A percentile compares a stretch with the other conserved stretches of the same genome.
These are phyloP conservation scores for Limnodromus scolopaceus DNA, from an alignment of 2,797 vertebrate genomes.

Conservation along the genomic window DNA sequence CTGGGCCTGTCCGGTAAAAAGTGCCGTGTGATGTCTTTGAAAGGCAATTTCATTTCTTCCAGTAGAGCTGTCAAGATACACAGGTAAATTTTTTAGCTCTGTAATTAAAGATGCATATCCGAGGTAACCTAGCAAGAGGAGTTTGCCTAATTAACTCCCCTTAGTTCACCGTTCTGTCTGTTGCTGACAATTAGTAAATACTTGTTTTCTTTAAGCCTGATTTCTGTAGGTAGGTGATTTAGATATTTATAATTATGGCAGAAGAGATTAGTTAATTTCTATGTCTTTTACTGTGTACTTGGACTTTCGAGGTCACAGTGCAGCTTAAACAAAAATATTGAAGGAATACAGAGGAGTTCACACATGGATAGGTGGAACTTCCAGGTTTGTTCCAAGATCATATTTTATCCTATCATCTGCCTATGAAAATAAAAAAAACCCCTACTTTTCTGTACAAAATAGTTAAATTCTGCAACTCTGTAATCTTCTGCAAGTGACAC, in stretches of 20 bases:
- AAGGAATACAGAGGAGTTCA: neutral
- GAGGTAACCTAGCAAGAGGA: neutral
- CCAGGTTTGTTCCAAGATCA: neutral
- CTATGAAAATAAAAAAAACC: neutral
- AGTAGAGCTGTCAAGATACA: neutral
- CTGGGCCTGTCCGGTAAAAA: neutral
- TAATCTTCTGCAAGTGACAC: neutral
- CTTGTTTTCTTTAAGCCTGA: neutral
- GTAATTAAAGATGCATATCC: conserved; percentile 44
- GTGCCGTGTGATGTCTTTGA: neutral
- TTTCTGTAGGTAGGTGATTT: neutral
- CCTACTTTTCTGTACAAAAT: neutral
- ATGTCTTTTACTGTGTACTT: neutral
- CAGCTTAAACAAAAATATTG: neutral
- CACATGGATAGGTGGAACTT: neutral
- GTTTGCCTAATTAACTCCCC: conserved; percentile 35
- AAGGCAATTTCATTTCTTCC: neutral
- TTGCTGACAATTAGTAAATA: neutral
- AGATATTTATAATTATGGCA: neutral
- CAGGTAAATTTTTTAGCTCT: neutral
- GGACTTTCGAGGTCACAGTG: neutral
- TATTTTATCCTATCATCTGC: neutral
- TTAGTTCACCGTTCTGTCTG: neutral
- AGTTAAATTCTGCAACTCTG: neutral
- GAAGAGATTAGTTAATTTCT: neutral